Evolutionary conservation across 2,113 vertebrate genomes (phyloP), one percentile per base, ranked within the genome.

Genomic region (Myxocyprinus asiaticus): DNA sequence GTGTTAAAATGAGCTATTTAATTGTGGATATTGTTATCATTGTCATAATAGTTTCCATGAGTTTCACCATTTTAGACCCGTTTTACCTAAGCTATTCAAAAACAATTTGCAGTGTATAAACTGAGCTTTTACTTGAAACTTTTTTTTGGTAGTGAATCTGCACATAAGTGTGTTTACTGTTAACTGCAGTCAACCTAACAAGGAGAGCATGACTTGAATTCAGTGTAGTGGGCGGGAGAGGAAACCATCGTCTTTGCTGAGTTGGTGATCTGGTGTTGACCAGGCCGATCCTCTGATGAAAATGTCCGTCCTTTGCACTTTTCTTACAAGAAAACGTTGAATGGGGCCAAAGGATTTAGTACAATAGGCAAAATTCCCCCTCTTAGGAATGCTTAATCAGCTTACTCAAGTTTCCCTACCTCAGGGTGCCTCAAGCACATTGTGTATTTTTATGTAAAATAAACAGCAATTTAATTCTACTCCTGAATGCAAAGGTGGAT

Each of bases 161-260:
- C 67, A 63, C 82, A 84, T 63, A 84, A 61, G 61, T 81, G 47
- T 4, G 17, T 1, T 65, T 51, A 77, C 87, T 85, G 83, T 88
- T 81, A 58, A 58, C 75, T 68, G 58, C 63, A 43, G 58, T 53
- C 55, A 55, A 15, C 51, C 51, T 82, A 88, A 88, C 70, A 76
- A 85, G 71, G 45, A 78, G 80, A 53, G 85, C 75, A 85, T 88
- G 87, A 86, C 80, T 84, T 76, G 79, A 85, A 83, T 86, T 82
- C 69, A 64, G 77, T 51, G 79, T 4, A 80, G 66, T 43, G 33
- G 48, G 15, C 44, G 79, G 63, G 67, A 70, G 62, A 82, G 56
- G 63, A 76, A 79, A 45, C 44, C 22, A 33, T 33, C 3, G 45
- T 72, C 15, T 63, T n/a, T 76, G 44, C 22, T 33, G 22, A 33